These are phyloP conservation scores for Orgyia antiqua DNA, from an alignment of 2,888 invertebrate genomes.

Conservation along the genomic window DNA sequence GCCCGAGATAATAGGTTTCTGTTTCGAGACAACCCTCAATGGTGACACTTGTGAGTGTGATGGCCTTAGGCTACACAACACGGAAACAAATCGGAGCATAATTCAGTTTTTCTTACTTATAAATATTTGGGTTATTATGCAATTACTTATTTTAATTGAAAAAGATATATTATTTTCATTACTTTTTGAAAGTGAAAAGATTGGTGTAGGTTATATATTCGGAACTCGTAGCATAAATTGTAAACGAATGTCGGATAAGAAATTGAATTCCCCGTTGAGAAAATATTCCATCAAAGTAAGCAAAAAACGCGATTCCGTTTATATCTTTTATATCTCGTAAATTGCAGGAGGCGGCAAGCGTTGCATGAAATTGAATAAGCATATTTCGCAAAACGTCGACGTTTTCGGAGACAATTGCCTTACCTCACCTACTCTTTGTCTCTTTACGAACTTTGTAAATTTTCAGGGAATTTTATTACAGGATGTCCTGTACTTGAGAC, in stretches of 20 bases:
- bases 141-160: slow-evolving; percentile 10
- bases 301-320: slow-evolving; percentile 78
- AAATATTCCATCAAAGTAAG: slow-evolving; percentile 77
- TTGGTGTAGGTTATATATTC: slow-evolving; percentile 46
- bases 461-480: slow-evolving; percentile 73
- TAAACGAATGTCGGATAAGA: slow-evolving; percentile 62
- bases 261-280: slow-evolving; percentile 75
- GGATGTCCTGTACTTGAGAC: slow-evolving; percentile 56
- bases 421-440: slow-evolving; percentile 76
- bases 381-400: slow-evolving; percentile 78
- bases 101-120: slow-evolving; percentile 67
- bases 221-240: slow-evolving; percentile 56
- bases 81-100: slow-evolving; percentile 74
- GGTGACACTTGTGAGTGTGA: slow-evolving; percentile 72
- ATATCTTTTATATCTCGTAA: slow-evolving; percentile 79
- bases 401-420: slow-evolving; percentile 76
- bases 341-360: slow-evolving; percentile 79
- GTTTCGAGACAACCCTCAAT: slow-evolving; percentile 73
- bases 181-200: slow-evolving; percentile 19
- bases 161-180: slow-evolving; percentile 3
- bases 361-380: slow-evolving; percentile 79
- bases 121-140: slow-evolving; percentile 37
- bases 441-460: slow-evolving; percentile 77
- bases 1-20: slow-evolving; percentile 79
- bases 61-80: slow-evolving; percentile 65